phyloP scores from a whole-genome alignment of 2,888 invertebrate genomes.

The Apotomis capreana region DNA sequence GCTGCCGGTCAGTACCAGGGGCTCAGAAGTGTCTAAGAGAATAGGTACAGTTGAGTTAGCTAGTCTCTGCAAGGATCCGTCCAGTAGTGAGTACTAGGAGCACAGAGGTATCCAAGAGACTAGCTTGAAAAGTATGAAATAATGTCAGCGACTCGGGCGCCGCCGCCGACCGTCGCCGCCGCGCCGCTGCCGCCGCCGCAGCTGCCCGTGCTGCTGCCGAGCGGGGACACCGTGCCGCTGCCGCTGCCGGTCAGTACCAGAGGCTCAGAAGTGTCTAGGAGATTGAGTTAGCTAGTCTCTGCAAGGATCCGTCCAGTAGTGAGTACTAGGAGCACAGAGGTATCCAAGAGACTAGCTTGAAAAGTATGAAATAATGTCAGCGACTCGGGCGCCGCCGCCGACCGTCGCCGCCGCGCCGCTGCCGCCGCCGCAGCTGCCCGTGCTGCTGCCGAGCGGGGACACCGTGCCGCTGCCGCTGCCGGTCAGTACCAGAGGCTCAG shows the following conservation, averaged over 20 bases:
- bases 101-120: too few relatives aligned
- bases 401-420: conserved; percentile 58
- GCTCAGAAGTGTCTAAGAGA: background rate
- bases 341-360: conserved; percentile 84
- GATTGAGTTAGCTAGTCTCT: background rate
- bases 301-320: background rate
- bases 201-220: conserved; percentile 91
- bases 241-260: conserved; percentile 84
- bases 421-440: conserved; percentile 81
- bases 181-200: conserved; percentile 62
- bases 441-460: conserved; percentile 92
- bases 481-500: conserved; percentile 37
- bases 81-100: too few relatives aligned
- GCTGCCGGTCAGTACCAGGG: conserved; percentile 55
- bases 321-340: too few relatives aligned
- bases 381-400: background rate
- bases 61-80: too few relatives aligned
- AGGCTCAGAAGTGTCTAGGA: background rate
- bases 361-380: conserved; percentile 94
- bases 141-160: conserved; percentile 81
- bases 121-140: conserved; percentile 85
- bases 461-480: conserved; percentile 87
- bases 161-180: conserved; percentile 55
- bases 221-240: conserved; percentile 90
- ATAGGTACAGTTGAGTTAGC: too few relatives aligned